These are phyloP conservation scores for Thereva nobilitata DNA, from an alignment of 2,888 invertebrate species.

Conservation along the genomic window DNA sequence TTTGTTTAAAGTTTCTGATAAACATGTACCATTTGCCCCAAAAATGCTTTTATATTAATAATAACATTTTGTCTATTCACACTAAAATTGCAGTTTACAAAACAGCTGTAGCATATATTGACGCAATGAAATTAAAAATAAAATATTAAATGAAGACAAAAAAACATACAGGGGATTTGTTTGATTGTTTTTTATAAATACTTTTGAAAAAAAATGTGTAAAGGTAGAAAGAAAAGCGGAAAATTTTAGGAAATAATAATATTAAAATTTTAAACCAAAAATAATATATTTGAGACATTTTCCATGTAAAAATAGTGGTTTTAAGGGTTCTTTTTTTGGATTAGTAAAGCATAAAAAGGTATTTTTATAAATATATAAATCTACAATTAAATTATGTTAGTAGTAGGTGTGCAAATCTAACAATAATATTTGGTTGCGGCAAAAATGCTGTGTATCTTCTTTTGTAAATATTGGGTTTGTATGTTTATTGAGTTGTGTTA, in stretches of 20 bases:
- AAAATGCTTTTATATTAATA: constrained; percentile 22
- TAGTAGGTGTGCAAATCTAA: constrained; percentile 16
- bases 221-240: too few species aligned
- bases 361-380: constrained; percentile 17
- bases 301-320: constrained; percentile 10
- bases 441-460: too few species aligned
- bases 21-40: constrained; percentile 39
- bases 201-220: neutral
- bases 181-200: constrained; percentile 11
- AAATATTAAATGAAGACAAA: constrained; percentile 30
- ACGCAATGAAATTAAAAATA: constrained; percentile 37
- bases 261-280: too few species aligned
- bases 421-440: too few species aligned
- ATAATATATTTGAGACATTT: neutral
- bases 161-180: constrained; percentile 28
- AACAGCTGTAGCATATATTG: constrained; percentile 34
- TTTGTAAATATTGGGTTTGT: neutral
- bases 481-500: constrained; percentile 11
- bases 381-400: constrained; percentile 10
- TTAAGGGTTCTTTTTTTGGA: constrained; percentile 4
- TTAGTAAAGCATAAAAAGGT: constrained; percentile 9
- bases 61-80: constrained; percentile 15
- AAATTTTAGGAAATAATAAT: too few species aligned
- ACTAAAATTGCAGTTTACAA: constrained; percentile 33
- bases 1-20: constrained; percentile 14